These are phyloP conservation scores for Tribolium freemani DNA, from an alignment of 2,888 invertebrate genomes.

Conservation along the genomic window DNA sequence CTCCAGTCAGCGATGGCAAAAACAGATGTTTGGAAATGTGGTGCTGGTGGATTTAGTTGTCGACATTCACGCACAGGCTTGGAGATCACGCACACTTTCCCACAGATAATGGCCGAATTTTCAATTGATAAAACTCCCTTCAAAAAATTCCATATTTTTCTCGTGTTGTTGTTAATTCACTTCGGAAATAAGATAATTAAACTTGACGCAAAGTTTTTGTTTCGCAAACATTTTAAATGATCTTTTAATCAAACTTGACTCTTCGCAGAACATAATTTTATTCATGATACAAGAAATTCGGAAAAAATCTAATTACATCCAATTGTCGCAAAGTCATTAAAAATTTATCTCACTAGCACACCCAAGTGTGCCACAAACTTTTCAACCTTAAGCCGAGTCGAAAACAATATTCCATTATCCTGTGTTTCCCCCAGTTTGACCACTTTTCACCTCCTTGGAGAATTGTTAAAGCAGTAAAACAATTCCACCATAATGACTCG, in stretches of 20 bases:
- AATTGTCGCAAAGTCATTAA: neutral
- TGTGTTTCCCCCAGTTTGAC: neutral
- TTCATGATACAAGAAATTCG: neutral
- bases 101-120: neutral
- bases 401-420: neutral
- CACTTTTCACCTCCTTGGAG: neutral
- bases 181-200: neutral
- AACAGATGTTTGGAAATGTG: constrained; percentile 10
- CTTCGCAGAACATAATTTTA: neutral
- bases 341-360: neutral
- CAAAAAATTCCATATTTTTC: neutral
- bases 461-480: neutral
- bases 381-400: neutral
- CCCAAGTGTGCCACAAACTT: neutral
- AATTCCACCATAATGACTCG: neutral
- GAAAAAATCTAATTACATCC: neutral
- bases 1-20: constrained; percentile 17
- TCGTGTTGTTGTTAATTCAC: neutral
- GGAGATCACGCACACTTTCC: neutral
- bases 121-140: neutral
- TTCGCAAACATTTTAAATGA: neutral
- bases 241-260: neutral
- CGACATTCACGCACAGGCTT: neutral
- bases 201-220: neutral
- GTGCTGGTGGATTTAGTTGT: neutral